Percentiles rank a stretch among this genome's conserved stretches.
Evolutionary conservation across 2,888 invertebrate species (phyloP).

Genomic region (Thumatha senex): DNA sequence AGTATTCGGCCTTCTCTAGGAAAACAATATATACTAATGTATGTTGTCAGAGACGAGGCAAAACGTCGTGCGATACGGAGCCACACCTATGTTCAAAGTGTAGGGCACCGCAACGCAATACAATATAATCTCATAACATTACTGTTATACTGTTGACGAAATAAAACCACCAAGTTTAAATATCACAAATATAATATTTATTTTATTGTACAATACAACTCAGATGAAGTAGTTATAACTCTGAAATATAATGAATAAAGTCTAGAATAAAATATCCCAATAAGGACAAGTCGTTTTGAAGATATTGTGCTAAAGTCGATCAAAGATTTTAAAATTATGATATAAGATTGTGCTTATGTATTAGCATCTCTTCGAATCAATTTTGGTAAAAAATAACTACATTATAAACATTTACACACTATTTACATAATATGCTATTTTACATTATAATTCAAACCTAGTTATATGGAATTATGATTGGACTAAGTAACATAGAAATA

Average conservation of each 20-base stretch:
- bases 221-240: conserved; percentile 69
- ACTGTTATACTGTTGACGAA: too few species aligned
- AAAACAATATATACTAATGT: too few species aligned
- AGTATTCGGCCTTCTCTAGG: too few species aligned
- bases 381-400: conserved; percentile 55
- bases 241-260: conserved; percentile 56
- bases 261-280: conserved; percentile 57
- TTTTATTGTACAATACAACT: conserved; percentile 78
- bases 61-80: too few species aligned
- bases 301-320: conserved; percentile 59
- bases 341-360: conserved; percentile 45
- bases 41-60: too few species aligned
- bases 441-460: conserved; percentile 23
- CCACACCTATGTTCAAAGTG: too few species aligned
- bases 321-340: conserved; percentile 41
- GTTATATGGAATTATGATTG: conserved; percentile 33
- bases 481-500: conserved; percentile 24
- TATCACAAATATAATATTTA: conserved; percentile 76
- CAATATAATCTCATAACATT: too few species aligned
- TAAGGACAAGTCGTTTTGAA: conserved; percentile 59
- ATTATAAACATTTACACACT: conserved; percentile 38
- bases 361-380: conserved; percentile 28
- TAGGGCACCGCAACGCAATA: too few species aligned
- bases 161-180: conserved; percentile 40
- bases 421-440: conserved; percentile 37